Evolutionary conservation across 2,113 vertebrate genomes (phyloP).

Genomic region (Pollimyrus isidori): DNA sequence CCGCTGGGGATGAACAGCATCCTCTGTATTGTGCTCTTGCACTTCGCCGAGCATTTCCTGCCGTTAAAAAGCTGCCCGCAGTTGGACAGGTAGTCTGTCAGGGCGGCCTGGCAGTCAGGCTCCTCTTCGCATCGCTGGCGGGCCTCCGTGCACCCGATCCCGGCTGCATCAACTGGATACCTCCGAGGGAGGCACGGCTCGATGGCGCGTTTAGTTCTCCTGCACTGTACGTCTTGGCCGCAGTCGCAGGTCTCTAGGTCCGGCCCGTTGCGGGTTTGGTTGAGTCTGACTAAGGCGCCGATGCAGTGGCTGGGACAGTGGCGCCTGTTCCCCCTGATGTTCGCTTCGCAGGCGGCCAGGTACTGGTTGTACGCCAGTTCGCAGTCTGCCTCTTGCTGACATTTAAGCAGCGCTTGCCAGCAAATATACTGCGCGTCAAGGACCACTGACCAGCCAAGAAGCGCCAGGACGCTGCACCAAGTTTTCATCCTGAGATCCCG

Average conservation of each 20-base stretch:
- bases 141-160: constrained; percentile 67
- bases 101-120: constrained; percentile 51
- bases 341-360: constrained; percentile 55
- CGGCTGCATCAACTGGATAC: constrained; percentile 48
- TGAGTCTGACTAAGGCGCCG: constrained; percentile 60
- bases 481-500: constrained; percentile 53
- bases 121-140: constrained; percentile 66
- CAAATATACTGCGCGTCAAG: constrained; percentile 56
- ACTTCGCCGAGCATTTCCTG: constrained; percentile 58
- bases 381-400: constrained; percentile 63
- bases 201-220: constrained; percentile 53
- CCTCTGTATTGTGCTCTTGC: constrained; percentile 60
- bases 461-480: constrained; percentile 44
- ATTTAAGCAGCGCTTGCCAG: constrained; percentile 63
- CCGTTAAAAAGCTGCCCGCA: constrained; percentile 74
- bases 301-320: constrained; percentile 70
- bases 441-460: constrained; percentile 49
- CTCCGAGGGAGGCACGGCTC: constrained; percentile 65
- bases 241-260: constrained; percentile 66
- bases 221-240: constrained; percentile 53
- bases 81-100: constrained; percentile 59
- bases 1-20: constrained; percentile 63
- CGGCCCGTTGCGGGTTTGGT: constrained; percentile 58
- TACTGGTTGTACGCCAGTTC: constrained; percentile 61
- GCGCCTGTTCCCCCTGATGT: constrained; percentile 45